Conservation (phyloP, 2,888 invertebrate species). For the Ectobius pallidus region DNA sequence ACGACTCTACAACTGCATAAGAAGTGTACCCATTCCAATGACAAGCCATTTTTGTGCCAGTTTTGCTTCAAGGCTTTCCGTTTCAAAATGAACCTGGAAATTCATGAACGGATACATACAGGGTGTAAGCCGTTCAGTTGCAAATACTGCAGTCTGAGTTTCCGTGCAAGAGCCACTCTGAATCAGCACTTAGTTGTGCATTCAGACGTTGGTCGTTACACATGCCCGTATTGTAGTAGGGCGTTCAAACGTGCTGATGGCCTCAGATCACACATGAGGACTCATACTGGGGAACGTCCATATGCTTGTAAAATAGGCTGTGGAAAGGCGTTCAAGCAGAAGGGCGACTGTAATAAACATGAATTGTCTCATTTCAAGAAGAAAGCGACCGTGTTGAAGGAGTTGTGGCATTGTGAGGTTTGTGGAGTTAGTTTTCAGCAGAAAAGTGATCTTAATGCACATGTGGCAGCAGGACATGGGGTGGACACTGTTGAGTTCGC, state of each 20-base stretch:
- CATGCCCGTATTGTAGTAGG: conserved; percentile 39
- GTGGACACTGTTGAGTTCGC: too few species aligned
- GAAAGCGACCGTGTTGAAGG: too few species aligned
- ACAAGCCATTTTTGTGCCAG: conserved; percentile 52
- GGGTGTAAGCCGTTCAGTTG: conserved; percentile 43
- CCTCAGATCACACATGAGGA: conserved; percentile 38
- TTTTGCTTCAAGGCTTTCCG: conserved; percentile 51
- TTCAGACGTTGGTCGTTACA: conserved; percentile 37
- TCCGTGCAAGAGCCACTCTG: conserved; percentile 38
- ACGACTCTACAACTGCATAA: conserved; percentile 48
- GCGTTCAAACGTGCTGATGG: conserved; percentile 39
- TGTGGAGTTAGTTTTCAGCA: background rate
- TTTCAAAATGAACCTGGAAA: conserved; percentile 50
- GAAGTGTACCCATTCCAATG: conserved; percentile 51
- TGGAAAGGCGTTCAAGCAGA: conserved; percentile 40
- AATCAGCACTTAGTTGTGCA: conserved; percentile 39
- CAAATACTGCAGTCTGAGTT: conserved; percentile 40
- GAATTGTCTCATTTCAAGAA: conserved; percentile 43
- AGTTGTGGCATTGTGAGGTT: background rate
- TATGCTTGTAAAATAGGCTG: conserved; percentile 34
- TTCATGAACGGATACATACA: conserved; percentile 50
- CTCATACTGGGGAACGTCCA: conserved; percentile 41
- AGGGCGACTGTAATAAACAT: conserved; percentile 43
- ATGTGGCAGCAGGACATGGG: background rate
- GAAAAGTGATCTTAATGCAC: background rate